These are phyloP conservation scores for Neuroterus valhalla DNA, from an alignment of 1,140 invertebrate genomes.

Conservation along the genomic window DNA sequence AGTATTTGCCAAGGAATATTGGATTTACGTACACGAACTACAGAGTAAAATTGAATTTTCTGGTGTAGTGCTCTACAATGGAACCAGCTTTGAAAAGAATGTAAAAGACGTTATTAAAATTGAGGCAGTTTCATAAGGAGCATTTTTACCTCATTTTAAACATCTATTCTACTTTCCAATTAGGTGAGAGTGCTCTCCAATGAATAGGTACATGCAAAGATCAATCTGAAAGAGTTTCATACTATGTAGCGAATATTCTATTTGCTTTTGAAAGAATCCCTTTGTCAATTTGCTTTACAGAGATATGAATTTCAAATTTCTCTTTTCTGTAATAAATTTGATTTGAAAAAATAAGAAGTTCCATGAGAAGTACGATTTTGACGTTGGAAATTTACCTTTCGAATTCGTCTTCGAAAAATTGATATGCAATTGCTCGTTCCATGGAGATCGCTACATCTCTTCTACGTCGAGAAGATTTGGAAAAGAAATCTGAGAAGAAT, in stretches of 20 bases:
- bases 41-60: not conserved
- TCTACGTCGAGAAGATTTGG: conserved; percentile 46
- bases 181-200: not conserved
- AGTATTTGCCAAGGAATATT: not conserved
- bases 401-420: conserved; percentile 58
- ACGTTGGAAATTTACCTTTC: conserved; percentile 52
- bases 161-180: not conserved
- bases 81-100: conserved; percentile 17
- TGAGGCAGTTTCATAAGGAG: not conserved
- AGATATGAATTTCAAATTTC: not conserved
- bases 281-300: too few relatives aligned
- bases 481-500: conserved; percentile 65
- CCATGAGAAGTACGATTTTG: not conserved
- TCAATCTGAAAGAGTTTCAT: too few relatives aligned
- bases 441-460: conserved; percentile 49
- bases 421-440: conserved; percentile 53
- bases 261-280: too few relatives aligned
- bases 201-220: not conserved
- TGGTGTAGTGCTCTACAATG: not conserved
- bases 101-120: conserved; percentile 16
- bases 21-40: not conserved
- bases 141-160: not conserved
- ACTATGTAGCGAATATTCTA: too few relatives aligned
- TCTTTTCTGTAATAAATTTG: not conserved
- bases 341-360: not conserved